phyloP scores from a whole-genome alignment of 2,113 vertebrate genomes.

The Osmerus eperlanus region DNA sequence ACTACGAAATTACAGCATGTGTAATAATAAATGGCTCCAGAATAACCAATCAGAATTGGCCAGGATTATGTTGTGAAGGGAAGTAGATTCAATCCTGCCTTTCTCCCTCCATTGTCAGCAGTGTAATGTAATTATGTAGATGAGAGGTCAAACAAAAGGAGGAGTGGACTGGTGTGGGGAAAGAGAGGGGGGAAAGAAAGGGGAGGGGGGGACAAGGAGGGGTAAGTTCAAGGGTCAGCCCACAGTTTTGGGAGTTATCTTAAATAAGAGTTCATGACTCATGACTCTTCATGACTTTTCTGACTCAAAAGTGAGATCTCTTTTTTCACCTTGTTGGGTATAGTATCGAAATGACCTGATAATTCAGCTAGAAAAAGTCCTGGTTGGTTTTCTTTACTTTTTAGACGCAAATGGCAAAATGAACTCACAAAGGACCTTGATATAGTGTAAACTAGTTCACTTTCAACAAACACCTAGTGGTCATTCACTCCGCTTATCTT shows the following conservation, averaged over 20 bases:
- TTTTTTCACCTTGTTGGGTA: background rate
- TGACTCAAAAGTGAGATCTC: background rate
- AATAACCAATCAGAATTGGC: too few species aligned
- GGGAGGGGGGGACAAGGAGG: background rate
- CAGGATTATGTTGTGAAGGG: constrained; percentile 4
- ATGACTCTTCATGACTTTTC: too few species aligned
- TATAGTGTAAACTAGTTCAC: too few species aligned
- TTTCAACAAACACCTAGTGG: too few species aligned
- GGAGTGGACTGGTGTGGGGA: background rate
- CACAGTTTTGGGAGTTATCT: background rate
- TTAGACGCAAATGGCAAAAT: too few species aligned
- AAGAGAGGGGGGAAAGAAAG: background rate
- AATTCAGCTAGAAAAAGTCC: too few species aligned
- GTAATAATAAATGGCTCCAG: too few species aligned
- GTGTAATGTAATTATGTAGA: constrained; percentile 51
- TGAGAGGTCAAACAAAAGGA: constrained; percentile 37
- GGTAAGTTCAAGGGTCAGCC: constrained; percentile 5
- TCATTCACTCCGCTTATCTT: too few species aligned
- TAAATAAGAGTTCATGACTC: constrained; percentile 3
- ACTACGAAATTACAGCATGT: too few species aligned
- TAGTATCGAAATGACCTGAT: too few species aligned
- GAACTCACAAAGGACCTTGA: too few species aligned
- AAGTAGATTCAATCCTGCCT: constrained; percentile 31
- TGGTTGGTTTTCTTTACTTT: too few species aligned
- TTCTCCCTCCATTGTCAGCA: constrained; percentile 39